Base-by-base conservation (phyloP, 1,140 invertebrate genomes). In the Drosophila ironensis region DNA sequence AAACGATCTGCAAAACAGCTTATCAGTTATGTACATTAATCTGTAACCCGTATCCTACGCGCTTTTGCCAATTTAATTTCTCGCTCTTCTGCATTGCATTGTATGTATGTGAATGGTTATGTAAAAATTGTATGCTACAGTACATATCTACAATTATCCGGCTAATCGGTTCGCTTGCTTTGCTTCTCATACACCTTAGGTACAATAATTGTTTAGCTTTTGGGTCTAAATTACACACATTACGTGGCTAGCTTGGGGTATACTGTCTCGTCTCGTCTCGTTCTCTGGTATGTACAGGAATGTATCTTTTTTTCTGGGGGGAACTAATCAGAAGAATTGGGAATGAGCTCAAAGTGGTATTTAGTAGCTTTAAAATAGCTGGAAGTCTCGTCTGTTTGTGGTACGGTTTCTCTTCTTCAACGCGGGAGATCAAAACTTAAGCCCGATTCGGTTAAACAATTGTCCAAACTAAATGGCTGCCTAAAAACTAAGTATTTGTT, bases 71-170 rank as follows among this genome's bases (percentile, higher is more conserved):
- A 28, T 72, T 38, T 59, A 61, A 28, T 72, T 38, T 46, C n/a
- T 73, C 17, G 28, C 12, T 17, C 25, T 48, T 72, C 28, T 17
- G 27, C 11, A 17, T 22, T 33, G 2, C n/a, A n/a, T 16, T 17
- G 30, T 17, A n/a, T 22, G 27, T 20, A 8, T 20, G 14, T 17
- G 20, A 12, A 5, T 12, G 37, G 40, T 35, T 53, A 59, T 71
- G 48, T 73, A 73, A 78, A 78, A 86, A 37, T 56, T 86, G 59
- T 71, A 72, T 77, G 52, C 80, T 86, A 87, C 70, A 86, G 50
- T 86, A 87, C 66, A 87, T 86, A 86, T 86, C 80, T 86, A 86
- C 81, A 84, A 42, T 74, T 74, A 80, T 80, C 20, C 57, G 40
- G 59, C 57, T 77, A 61, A 42, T 86, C 56, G 46, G 46, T 45